These are phyloP conservation scores for Hepsetus odoe DNA, from an alignment of 2,113 vertebrate species.

Conservation along the genomic window DNA sequence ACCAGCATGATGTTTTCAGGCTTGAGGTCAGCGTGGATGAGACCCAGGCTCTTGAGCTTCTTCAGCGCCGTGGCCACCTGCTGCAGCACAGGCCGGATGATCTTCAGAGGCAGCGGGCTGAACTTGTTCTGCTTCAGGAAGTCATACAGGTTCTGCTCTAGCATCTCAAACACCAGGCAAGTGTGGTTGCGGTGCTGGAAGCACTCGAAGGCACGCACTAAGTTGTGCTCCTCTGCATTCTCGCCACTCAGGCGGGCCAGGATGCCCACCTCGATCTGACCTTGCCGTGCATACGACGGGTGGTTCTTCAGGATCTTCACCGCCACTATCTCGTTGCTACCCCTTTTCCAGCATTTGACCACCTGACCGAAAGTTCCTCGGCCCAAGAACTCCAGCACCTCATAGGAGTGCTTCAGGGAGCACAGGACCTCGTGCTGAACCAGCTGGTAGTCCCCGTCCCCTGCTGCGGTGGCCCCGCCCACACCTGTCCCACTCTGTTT, in stretches of 20 bases:
- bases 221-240: constrained; percentile 93
- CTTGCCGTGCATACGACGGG: constrained; percentile 95
- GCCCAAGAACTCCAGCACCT: constrained; percentile 95
- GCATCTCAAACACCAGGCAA: constrained; percentile 97
- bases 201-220: constrained; percentile 94
- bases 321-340: constrained; percentile 92
- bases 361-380: constrained; percentile 98
- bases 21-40: constrained; percentile 98
- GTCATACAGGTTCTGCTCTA: constrained; percentile 97
- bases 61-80: constrained; percentile 96
- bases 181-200: constrained; percentile 96
- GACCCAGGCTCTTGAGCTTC: constrained; percentile 95
- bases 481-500: constrained; percentile 78
- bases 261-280: constrained; percentile 97
- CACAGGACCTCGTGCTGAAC: constrained; percentile 94
- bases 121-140: constrained; percentile 99
- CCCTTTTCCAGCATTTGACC: constrained; percentile 96
- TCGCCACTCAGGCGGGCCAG: constrained; percentile 91
- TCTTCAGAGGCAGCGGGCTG: constrained; percentile 94
- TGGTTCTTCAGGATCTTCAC: constrained; percentile 98
- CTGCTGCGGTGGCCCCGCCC: constrained; percentile 63
- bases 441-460: constrained; percentile 86
- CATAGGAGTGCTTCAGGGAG: constrained; percentile 92
- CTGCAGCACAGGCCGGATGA: constrained; percentile 93
- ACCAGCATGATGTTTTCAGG: constrained; percentile 99